Evolutionary conservation across 1,140 invertebrate genomes (phyloP), one percentile per base, ranked within the genome.

Genomic region (Papilio aristodemus): DNA sequence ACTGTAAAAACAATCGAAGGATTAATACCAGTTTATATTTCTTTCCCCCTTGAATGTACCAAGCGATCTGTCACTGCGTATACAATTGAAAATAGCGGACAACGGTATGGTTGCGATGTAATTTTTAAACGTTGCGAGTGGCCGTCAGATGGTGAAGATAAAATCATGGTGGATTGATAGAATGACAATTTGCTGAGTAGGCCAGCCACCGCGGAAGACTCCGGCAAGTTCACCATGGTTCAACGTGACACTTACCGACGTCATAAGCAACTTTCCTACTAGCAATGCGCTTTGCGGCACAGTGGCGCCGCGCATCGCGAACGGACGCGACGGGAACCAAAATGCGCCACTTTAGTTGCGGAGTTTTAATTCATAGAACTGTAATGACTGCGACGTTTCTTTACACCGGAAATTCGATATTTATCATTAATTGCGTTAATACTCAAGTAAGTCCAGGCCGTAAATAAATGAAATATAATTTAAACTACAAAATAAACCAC

Each of bases 251-350:
- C 89, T 91, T 91, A 82, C 77, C 80, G 76, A 88, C 86, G 86
- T 89, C 85, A 88, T 86, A 84, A 86, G 81, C 86, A 91, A 91
- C 89, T 91, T 91, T 91, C 89, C 89, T 91, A 91, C 81, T 84
- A 90, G 89, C 83, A 86, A 89, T 91, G 87, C 85, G 85, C 81
- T 81, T 78, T 76, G 66, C 25, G 73, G 64, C 71, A 78, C 75
- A 66, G 71, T 64, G 81, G 83, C 84, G 85, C 81, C 82, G 74
- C 80, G 68, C 77, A 80, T 79, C 77, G 78, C 81, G 73, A 75
- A 73, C 80, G 80, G 71, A 73, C 68, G 71, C 71, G 68, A 67
- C 63, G 17, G 63, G 77, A 80, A 85, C 74, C 73, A 80, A 63
- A 67, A 39, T 78, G 85, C 79, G 81, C 86, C 75, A 89, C 84